Percentiles rank a stretch among this genome's conserved stretches.
Conservation (phyloP, 1,140 invertebrate genomes). For the Alviniconcha marisindica region DNA sequence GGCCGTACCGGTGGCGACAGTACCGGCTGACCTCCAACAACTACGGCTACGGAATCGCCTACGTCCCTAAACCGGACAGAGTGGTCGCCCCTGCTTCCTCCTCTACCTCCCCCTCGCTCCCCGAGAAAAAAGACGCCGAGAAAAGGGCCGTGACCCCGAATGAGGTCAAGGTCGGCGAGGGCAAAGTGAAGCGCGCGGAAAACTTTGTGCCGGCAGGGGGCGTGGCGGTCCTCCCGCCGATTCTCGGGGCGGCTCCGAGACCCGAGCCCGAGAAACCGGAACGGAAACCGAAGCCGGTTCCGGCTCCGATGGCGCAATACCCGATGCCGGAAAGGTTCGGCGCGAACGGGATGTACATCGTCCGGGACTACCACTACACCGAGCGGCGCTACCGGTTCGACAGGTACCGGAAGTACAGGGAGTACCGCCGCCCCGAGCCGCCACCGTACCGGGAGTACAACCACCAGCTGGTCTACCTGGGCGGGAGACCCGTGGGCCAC, state of each 20-base stretch:
- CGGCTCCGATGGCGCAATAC: neutral
- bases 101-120: too few relatives aligned
- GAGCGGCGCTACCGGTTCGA: neutral
- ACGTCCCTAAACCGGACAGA: too few relatives aligned
- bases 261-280: neutral
- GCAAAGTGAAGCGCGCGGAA: too few relatives aligned
- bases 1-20: neutral
- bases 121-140: too few relatives aligned
- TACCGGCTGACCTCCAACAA: neutral
- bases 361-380: neutral
- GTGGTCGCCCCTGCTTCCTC: too few relatives aligned
- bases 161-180: too few relatives aligned
- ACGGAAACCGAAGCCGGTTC: neutral
- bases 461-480: neutral
- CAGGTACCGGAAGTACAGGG: neutral
- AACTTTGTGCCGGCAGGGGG: neutral
- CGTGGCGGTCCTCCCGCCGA: constrained; percentile 8
- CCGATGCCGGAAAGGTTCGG: neutral
- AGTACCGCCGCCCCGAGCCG: neutral
- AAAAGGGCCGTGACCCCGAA: too few relatives aligned
- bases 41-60: neutral
- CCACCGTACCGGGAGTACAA: neutral
- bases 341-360: constrained; percentile 11
- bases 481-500: neutral
- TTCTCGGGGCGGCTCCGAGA: neutral